Evolutionary conservation across 2,113 vertebrate species (phyloP), one percentile per base, ranked within the genome.

Genomic region (Murina feae): DNA sequence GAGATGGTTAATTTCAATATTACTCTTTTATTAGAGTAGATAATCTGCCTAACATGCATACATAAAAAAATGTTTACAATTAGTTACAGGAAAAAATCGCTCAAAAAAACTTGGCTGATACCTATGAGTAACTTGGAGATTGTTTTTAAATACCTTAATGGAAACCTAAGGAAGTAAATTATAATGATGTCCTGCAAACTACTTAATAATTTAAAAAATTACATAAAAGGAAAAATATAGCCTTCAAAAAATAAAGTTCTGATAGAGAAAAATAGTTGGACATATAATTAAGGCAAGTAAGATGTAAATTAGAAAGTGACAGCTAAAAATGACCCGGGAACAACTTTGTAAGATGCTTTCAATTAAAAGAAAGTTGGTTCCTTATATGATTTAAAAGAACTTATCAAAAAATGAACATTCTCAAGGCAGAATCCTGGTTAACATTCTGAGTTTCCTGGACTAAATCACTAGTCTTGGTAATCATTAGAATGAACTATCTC

Each of bases 241-340:
- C n/a, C 63, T 96, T 95, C 49, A 95, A 87, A 97, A 90, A 28
- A 39, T 60, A 75, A 81, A 92, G 63, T 85, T 2, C 68, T 23
- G 90, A 53, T 3, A 82, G 6, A 74, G 51, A 78, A 82, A 90
- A 83, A 85, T 6, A 78, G n/a, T 35, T 66, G 86, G 58, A 14
- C 25, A 58, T 69, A 74, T 18, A 92, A 79, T 71, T 93, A 90
- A 5, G 69, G 28, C 37, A 84, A 66, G 13, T 58, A 65, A 81
- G 5, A 49, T 76, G 0, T 39, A 87, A 76, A 66, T 90, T 32
- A 87, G 60, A 86, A 90, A 83, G 71, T 11, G 79, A 32, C 3
- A 75, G 74, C 35, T 79, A 83, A 82, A 83, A 84, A 42, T 71
- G 37, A 69, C 42, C 21, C 13, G 6, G 32, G 37, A 14, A 90